Base-by-base conservation (phyloP, 2,888 invertebrate genomes). In the Steinernema carpocapsae region DNA sequence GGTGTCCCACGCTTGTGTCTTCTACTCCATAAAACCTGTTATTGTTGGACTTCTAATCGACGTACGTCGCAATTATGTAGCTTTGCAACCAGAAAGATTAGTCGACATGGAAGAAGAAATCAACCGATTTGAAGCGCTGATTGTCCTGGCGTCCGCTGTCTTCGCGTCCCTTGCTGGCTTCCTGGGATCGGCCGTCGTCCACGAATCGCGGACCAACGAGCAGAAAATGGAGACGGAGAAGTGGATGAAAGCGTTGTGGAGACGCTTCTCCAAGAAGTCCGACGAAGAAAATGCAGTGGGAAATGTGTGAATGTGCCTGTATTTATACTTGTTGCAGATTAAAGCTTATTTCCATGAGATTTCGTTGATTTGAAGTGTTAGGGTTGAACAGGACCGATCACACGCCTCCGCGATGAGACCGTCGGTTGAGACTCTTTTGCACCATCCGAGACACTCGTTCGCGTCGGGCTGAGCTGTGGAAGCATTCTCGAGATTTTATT, bases 21-120 rank as follows among this genome's bases (percentile, higher is more conserved):
- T 56, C 26, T 2, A 56, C 2, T 56, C 56, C 24, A 26, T 7
- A 3, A 56, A 10, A 6, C 56, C 26, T 3, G 12, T 56, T 22
- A 6, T 26, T 12, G 56, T 56, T 56, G 56, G 56, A 26, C 56
- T 56, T 26, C 26, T 56, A 26, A 56, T 26, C 1, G 56, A 56
- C 26, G 26, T 56, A 7, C 56, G 56, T 12, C 22, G 17, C 56
- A 26, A 56, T 43, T 14, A 14, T 7, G 14, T 14, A 43, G 43
- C 7, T 43, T 43, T 43, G 10, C 14, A 43, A 43, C 43, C 43
- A 43, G 43, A 43, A 14, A 43, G 43, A 14, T 43, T 43, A 14
- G 14, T 43, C 14, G 14, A 14, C 10, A 43, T 43, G 10, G 14
- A 43, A 43, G 43, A 43, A 43, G 43, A 43, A 7, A 12, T 12